phyloP scores from a whole-genome alignment of 2,888 invertebrate species.

The Byasa hedistus region DNA sequence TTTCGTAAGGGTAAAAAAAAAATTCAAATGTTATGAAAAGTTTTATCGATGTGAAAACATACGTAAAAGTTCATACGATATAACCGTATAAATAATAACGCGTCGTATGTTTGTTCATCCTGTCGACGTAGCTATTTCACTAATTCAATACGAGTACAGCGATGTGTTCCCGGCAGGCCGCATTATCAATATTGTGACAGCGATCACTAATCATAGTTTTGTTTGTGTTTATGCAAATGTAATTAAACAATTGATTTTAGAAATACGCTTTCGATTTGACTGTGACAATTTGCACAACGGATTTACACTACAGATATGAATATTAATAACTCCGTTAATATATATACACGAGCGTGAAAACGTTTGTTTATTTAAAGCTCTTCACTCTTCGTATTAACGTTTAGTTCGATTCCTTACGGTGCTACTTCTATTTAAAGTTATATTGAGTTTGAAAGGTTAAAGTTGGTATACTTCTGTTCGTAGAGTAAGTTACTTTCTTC shows the following conservation, averaged over 20 bases:
- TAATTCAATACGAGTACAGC: conserved; percentile 31
- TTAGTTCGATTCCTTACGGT: neutral
- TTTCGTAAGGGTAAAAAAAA: neutral
- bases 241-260: conserved; percentile 50
- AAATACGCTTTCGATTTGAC: conserved; percentile 46
- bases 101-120: conserved; percentile 2
- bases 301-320: conserved; percentile 43
- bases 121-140: conserved; percentile 14
- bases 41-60: neutral
- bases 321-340: conserved; percentile 45
- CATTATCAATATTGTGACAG: conserved; percentile 23
- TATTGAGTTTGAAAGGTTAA: conserved; percentile 13
- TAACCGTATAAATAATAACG: conserved; percentile 14
- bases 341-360: no score
- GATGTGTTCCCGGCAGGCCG: conserved; percentile 17
- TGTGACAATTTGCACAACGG: conserved; percentile 37
- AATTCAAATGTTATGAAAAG: no score
- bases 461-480: conserved; percentile 8
- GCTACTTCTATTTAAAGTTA: conserved; percentile 13
- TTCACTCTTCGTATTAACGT: no score
- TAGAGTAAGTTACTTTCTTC: neutral
- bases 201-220: conserved; percentile 40
- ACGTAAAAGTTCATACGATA: conserved; percentile 10
- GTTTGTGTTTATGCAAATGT: conserved; percentile 49
- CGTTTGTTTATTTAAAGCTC: no score